Evolutionary conservation across 2,113 vertebrate species (phyloP), one percentile per base, ranked within the genome.

Genomic region (Eurystomus gularis): DNA sequence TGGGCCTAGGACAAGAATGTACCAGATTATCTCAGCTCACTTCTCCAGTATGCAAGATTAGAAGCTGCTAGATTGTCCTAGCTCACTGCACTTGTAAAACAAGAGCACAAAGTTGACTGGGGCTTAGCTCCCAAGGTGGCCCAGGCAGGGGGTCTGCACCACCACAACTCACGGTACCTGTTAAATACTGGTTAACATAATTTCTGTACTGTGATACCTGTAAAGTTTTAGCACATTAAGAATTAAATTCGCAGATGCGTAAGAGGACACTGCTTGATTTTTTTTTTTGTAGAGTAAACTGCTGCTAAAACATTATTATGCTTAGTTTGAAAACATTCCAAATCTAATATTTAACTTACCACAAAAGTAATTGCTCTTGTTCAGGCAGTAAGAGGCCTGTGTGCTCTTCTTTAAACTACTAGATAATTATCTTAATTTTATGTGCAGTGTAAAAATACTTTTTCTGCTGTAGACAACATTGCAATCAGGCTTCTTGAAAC

Each of bases 251-350:
- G 37, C 37, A 92, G 46, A 70, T 75, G 42, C 23, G 40, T 86
- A 88, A 93, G 83, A 95, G 88, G 88, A 81, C 28, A 29, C 19
- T 54, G 20, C 51, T 77, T 92, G 71, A 90, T n/a, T n/a, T 48
- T 48, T 20, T 94, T 54, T 92, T 94, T 94, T 80, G 64, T 86
- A 49, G 68, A 2, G 3, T 80, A 95, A 96, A 86, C 76, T 1
- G 8, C 86, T 90, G 86, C 46, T 86, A 83, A 92, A 90, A 86
- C 49, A 46, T 94, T 93, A 90, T 93, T 95, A 88, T 90, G 88
- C 69, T 86, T 90, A 58, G 80, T 90, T 90, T 94, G 93, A 95
- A 96, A 97, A 92, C 83, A 88, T 83, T 92, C 94, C 86, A 94
- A 93, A 92, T 81, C 72, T 94, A 93, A 88, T 95, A 86, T 94